A percentile compares a stretch with the other conserved stretches of the same genome.
Conservation (phyloP, 2,797 vertebrate genomes). For the Hyperoplus lanceolatus region DNA sequence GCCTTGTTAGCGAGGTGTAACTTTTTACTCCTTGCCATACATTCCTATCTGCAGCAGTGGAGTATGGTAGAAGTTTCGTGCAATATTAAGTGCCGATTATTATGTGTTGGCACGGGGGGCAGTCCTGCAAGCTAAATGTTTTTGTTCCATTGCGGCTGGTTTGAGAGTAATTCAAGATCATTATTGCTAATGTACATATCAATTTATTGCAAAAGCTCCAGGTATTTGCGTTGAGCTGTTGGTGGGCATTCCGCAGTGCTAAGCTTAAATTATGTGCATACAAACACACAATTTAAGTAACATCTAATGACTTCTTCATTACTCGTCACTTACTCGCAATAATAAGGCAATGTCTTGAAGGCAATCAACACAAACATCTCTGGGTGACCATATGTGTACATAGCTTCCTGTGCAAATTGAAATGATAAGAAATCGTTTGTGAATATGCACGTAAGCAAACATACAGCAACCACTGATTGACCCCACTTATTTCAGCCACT, state of each 20-base stretch:
- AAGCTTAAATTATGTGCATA: neutral
- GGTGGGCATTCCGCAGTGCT: neutral
- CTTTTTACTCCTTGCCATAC: slow-evolving; percentile 12
- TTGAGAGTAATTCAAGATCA: slow-evolving; percentile 45
- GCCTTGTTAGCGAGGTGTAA: slow-evolving; percentile 41
- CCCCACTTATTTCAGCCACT: slow-evolving; percentile 48
- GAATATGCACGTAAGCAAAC: slow-evolving; percentile 63
- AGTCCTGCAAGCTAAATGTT: slow-evolving; percentile 23
- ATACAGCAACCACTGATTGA: slow-evolving; percentile 34
- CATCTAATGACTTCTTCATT: neutral
- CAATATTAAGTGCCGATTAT: slow-evolving; percentile 11
- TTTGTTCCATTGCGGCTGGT: slow-evolving; percentile 41
- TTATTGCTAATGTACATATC: slow-evolving; percentile 43
- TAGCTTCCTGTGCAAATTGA: slow-evolving; percentile 55
- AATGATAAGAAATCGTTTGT: slow-evolving; percentile 63
- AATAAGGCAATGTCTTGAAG: neutral
- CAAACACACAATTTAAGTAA: neutral
- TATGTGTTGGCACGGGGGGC: slow-evolving; percentile 23
- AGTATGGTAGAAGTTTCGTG: slow-evolving; percentile 10
- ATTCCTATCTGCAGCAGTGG: slow-evolving; percentile 18
- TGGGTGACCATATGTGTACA: slow-evolving; percentile 53
- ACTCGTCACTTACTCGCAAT: neutral
- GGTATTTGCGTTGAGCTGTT: slow-evolving; percentile 19
- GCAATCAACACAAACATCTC: slow-evolving; percentile 32
- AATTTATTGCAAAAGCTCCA: slow-evolving; percentile 20